A percentile compares a stretch with the other conserved stretches of the same genome.
Evolutionary conservation across 2,797 vertebrate species (phyloP).

Genomic region (Pyrrhura leucotis): DNA sequence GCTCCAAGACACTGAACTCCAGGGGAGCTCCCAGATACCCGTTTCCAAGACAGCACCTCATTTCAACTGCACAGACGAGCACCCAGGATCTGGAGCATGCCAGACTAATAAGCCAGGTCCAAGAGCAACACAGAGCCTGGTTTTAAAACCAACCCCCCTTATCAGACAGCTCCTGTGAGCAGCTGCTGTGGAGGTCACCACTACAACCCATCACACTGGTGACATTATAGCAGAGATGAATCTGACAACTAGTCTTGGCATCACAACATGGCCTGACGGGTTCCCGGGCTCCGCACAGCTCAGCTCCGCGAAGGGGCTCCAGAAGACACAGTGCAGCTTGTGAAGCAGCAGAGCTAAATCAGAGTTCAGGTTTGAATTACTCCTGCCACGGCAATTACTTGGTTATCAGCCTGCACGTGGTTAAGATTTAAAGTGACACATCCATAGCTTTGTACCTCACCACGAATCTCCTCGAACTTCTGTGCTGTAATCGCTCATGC

Average conservation of each 20-base stretch:
- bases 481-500: background rate
- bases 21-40: rapidly evolving
- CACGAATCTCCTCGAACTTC: background rate
- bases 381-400: background rate
- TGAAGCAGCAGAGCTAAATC: background rate
- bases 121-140: background rate
- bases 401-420: background rate
- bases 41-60: background rate
- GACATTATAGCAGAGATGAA: background rate
- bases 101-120: background rate
- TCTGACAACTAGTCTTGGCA: background rate
- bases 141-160: background rate
- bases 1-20: rapidly evolving
- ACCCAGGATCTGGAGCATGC: background rate
- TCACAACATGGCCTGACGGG: background rate
- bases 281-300: background rate
- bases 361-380: background rate
- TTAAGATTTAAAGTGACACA: background rate
- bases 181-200: rapidly evolving
- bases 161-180: background rate
- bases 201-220: rapidly evolving
- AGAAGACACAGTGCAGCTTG: background rate
- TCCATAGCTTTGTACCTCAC: background rate
- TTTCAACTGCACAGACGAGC: background rate
- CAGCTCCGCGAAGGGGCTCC: background rate